These are phyloP conservation scores for Gonatopus flavifemur DNA, from an alignment of 1,140 invertebrate species.

Conservation along the genomic window DNA sequence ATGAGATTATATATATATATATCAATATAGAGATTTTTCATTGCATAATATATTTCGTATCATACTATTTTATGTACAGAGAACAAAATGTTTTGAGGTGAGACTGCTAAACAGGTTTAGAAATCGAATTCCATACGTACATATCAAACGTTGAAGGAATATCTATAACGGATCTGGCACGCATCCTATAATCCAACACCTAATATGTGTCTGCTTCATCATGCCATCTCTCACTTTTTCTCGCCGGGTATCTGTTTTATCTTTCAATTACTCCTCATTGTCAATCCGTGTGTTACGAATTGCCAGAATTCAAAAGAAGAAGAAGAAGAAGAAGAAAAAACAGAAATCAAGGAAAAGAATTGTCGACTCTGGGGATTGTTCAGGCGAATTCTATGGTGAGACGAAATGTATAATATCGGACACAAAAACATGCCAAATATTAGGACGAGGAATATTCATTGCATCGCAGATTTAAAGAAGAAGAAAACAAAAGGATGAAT, in stretches of 20 bases:
- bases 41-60: too few species aligned
- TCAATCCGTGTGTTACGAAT: conserved; percentile 46
- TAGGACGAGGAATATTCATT: too few species aligned
- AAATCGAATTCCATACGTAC: conserved; percentile 52
- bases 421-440: too few species aligned
- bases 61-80: conserved; percentile 41
- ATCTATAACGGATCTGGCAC: conserved; percentile 41
- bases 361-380: too few species aligned
- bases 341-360: too few species aligned
- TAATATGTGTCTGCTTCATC: conserved; percentile 38
- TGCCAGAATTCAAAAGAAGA: conserved; percentile 29
- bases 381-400: too few species aligned
- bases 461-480: too few species aligned
- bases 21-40: too few species aligned
- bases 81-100: conserved; percentile 27
- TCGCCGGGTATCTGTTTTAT: conserved; percentile 20
- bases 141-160: conserved; percentile 44
- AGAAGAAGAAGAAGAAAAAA: conserved; percentile 5
- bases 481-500: too few species aligned
- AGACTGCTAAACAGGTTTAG: conserved; percentile 37
- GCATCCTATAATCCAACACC: conserved; percentile 36
- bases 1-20: too few species aligned
- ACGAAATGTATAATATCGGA: too few species aligned
- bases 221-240: conserved; percentile 34
- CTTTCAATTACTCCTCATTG: too few species aligned